Conservation (phyloP, 2,113 vertebrate species). For the Camelus dromedarius region DNA sequence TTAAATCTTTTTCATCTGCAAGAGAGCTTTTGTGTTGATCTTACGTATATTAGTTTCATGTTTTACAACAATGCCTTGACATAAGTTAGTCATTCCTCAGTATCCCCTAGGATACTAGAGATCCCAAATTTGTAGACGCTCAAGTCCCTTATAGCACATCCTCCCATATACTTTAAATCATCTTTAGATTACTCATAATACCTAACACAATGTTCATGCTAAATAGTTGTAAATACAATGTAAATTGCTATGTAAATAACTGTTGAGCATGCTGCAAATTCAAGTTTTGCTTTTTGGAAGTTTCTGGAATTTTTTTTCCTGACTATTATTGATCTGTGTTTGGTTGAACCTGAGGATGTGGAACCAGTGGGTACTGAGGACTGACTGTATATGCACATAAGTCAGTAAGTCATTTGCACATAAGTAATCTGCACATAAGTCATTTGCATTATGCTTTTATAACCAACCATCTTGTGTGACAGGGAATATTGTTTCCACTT, state of each 20-base stretch:
- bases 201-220: not conserved
- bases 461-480: not conserved
- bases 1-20: conserved; percentile 15
- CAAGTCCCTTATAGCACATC: not conserved
- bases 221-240: not conserved
- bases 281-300: not conserved
- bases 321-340: not conserved
- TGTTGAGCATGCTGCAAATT: not conserved
- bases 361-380: not conserved
- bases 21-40: not conserved
- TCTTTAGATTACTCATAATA: not conserved
- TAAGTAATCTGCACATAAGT: not conserved
- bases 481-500: not conserved
- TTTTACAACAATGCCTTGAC: conserved; percentile 10
- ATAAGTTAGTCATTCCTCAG: not conserved
- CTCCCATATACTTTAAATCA: not conserved
- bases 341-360: not conserved
- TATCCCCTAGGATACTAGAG: not conserved
- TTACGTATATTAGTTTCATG: not conserved
- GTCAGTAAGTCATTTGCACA: not conserved
- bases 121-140: not conserved
- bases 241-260: not conserved
- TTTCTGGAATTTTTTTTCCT: not conserved
- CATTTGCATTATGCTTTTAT: not conserved
- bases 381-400: not conserved